Conservation (phyloP, 1,140 invertebrate species). For the Trypoxylus dichotomus region DNA sequence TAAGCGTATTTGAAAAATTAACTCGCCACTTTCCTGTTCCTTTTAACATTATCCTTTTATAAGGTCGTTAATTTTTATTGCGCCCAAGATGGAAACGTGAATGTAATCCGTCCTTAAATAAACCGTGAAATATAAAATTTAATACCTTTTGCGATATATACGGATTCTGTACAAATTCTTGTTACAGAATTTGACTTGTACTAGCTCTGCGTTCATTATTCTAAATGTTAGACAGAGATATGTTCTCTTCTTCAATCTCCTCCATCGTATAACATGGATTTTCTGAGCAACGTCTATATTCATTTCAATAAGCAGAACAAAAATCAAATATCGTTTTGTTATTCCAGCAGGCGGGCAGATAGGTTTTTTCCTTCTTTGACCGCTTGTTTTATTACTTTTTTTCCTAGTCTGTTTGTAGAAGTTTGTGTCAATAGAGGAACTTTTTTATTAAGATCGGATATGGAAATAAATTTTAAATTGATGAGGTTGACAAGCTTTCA, state of each 20-base stretch:
- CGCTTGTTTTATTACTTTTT: slow-evolving; percentile 8
- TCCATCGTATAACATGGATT: background rate
- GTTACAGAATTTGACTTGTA: too few relatives aligned
- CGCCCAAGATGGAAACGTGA: background rate
- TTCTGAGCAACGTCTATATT: background rate
- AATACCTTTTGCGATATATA: background rate
- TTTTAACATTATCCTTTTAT: background rate
- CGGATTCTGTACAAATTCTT: background rate
- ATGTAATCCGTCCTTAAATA: background rate
- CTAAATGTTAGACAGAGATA: background rate
- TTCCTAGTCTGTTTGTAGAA: background rate
- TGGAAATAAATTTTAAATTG: slow-evolving; percentile 7
- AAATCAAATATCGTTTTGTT: background rate
- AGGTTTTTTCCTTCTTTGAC: background rate
- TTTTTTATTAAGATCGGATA: slow-evolving; percentile 18
- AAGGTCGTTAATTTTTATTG: background rate
- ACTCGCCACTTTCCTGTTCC: background rate
- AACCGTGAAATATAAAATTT: background rate
- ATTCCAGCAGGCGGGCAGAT: background rate
- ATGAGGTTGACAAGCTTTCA: background rate
- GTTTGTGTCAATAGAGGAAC: background rate
- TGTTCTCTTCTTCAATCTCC: background rate
- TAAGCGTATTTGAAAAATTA: background rate
- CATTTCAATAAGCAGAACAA: slow-evolving; percentile 13
- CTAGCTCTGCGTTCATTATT: background rate